A percentile compares a stretch with the other conserved stretches of the same genome.
These are phyloP conservation scores for Sarcophilus harrisii DNA, from an alignment of 2,797 vertebrate species.

Conservation along the genomic window DNA sequence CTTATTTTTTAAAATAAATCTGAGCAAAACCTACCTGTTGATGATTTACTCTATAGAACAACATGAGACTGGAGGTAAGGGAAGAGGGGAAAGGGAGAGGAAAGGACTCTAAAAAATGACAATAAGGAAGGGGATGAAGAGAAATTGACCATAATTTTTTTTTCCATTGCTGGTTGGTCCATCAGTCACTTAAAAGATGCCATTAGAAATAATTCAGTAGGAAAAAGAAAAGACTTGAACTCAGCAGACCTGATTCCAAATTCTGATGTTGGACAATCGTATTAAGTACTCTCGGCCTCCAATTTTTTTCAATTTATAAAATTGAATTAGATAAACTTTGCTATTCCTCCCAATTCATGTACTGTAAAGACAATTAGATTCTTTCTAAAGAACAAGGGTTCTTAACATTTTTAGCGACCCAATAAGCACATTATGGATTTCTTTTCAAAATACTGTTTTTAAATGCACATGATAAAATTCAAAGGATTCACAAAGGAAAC, in stretches of 20 bases:
- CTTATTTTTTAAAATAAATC: not conserved
- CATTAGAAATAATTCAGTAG: constrained; percentile 2
- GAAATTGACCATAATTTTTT: not conserved
- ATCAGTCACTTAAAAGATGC: not conserved
- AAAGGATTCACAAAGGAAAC: not conserved
- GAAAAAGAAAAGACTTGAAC: not conserved
- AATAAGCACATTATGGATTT: not conserved
- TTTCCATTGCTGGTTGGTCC: not conserved
- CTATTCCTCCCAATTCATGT: not conserved
- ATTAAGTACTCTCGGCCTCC: not conserved
- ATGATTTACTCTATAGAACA: not conserved
- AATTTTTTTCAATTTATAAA: not conserved
- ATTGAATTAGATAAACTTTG: not conserved
- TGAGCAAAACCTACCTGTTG: not conserved
- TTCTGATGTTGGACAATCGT: not conserved
- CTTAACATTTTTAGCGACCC: not conserved
- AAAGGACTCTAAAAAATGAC: not conserved
- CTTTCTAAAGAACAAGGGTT: not conserved
- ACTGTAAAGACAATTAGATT: not conserved
- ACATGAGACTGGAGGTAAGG: not conserved
- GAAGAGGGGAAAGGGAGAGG: not conserved
- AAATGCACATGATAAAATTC: not conserved
- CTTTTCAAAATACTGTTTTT: not conserved
- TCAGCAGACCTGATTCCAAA: not conserved
- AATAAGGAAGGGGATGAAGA: no score